Evolutionary conservation across 2,888 invertebrate genomes (phyloP), one percentile per base, ranked within the genome.

Genomic region (Enoplolaimus lenunculus): DNA sequence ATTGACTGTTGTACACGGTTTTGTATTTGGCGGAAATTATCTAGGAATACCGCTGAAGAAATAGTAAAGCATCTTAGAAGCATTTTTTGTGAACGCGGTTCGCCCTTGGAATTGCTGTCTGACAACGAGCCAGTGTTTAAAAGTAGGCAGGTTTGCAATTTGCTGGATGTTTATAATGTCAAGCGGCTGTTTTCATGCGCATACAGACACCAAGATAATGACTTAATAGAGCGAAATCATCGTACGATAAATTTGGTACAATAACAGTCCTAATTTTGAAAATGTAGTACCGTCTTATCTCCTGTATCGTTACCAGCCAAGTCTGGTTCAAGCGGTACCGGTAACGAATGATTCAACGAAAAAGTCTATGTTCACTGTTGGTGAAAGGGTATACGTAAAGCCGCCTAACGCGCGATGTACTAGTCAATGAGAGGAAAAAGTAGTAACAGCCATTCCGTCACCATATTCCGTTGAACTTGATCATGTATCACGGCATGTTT

Each of bases 331-430:
- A n/a, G n/a, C n/a, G n/a, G n/a, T n/a, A n/a, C n/a, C n/a, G n/a
- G n/a, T n/a, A n/a, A n/a, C n/a, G n/a, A n/a, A n/a, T n/a, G n/a
- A n/a, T n/a, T 62, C 64, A 62, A 62, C 16, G 31, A 33, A 62
- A 21, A 21, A 45, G 21, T 45, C 7, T 45, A 7, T 21, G 7
- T 45, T 45, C 21, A 21, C 45, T 13, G 21, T 45, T 21, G 45
- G 67, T 26, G 3, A 34, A 31, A 2, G 7, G 2, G 67, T 66
- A 7, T 66, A 29, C 34, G 67, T 66, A 3, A 66, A 66, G n/a
- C 67, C 67, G 33, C 29, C 67, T 3, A 3, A n/a, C 2, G 67
- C 67, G n/a, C 67, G 67, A 34, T 66, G 67, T 31, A 66, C 67
- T 30, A 62, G 30, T 13, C 13, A 7, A 62, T 62, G 64, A 33